phyloP scores from a whole-genome alignment of 2,888 invertebrate species.

The Drosophila nigricruria region DNA sequence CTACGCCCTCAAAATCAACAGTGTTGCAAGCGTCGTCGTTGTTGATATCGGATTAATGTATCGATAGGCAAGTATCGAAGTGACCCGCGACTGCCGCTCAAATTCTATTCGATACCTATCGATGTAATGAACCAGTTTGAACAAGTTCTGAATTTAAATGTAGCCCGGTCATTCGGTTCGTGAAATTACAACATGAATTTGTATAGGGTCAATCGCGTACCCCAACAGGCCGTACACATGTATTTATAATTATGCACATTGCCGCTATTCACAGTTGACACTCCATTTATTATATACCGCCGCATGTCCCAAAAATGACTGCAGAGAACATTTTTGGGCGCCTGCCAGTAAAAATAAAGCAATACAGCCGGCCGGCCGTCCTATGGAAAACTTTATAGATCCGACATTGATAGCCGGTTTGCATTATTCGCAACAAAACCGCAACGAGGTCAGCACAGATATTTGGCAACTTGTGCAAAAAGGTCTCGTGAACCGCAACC shows the following conservation, averaged over 20 bases:
- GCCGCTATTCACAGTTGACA: constrained; percentile 50
- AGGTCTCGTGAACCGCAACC: constrained; percentile 47
- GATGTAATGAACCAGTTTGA: constrained; percentile 12
- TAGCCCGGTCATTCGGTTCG: not conserved
- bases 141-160: constrained; percentile 4
- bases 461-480: constrained; percentile 49
- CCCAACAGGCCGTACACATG: not conserved
- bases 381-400: constrained; percentile 32
- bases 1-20: constrained; percentile 70
- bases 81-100: not conserved
- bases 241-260: constrained; percentile 37
- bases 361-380: constrained; percentile 9
- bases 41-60: constrained; percentile 5
- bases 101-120: constrained; percentile 18
- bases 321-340: constrained; percentile 46
- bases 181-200: not conserved
- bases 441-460: constrained; percentile 67
- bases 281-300: constrained; percentile 54
- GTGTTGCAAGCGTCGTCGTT: constrained; percentile 39
- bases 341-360: constrained; percentile 54
- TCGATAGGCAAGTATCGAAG: constrained; percentile 27
- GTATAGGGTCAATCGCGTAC: constrained; percentile 20
- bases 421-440: constrained; percentile 51
- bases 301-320: constrained; percentile 39
- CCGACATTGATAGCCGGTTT: constrained; percentile 48